Evolutionary conservation across 2,888 invertebrate species (phyloP).

Genomic region (Rutpela maculata): DNA sequence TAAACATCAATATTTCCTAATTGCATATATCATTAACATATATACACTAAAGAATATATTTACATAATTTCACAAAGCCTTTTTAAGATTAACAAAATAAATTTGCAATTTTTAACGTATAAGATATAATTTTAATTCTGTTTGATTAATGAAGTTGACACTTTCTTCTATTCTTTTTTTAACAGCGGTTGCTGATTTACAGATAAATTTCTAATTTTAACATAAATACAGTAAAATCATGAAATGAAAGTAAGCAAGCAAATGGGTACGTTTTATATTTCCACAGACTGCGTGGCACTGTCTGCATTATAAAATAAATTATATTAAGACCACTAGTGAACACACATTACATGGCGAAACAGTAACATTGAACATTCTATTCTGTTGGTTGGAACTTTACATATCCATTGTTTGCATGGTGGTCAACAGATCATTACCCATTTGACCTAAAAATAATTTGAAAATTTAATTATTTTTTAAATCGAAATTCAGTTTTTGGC

Average conservation of each 20-base stretch:
- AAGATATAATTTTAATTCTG: not conserved
- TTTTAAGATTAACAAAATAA: not conserved
- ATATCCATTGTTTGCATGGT: not conserved
- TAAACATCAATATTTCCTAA: too few relatives aligned
- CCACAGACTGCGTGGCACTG: not conserved
- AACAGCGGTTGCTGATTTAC: not conserved
- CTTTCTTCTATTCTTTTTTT: not conserved
- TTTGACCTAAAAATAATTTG: too few relatives aligned
- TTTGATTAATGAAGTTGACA: not conserved
- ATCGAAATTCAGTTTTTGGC: too few relatives aligned
- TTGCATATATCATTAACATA: too few relatives aligned
- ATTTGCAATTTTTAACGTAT: not conserved
- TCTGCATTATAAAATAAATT: not conserved
- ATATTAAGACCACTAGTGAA: not conserved
- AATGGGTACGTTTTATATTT: not conserved
- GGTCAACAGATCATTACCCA: not conserved
- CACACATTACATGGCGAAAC: not conserved
- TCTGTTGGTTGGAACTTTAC: too few relatives aligned
- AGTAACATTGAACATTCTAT: not conserved
- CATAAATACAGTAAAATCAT: not conserved
- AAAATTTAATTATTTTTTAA: too few relatives aligned
- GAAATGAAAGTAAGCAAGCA: not conserved
- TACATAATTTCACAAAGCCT: not conserved
- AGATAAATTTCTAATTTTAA: not conserved
- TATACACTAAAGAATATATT: too few relatives aligned